Evolutionary conservation across 2,797 vertebrate species (phyloP).

Genomic region (Cynodonichthys magdalenae): DNA sequence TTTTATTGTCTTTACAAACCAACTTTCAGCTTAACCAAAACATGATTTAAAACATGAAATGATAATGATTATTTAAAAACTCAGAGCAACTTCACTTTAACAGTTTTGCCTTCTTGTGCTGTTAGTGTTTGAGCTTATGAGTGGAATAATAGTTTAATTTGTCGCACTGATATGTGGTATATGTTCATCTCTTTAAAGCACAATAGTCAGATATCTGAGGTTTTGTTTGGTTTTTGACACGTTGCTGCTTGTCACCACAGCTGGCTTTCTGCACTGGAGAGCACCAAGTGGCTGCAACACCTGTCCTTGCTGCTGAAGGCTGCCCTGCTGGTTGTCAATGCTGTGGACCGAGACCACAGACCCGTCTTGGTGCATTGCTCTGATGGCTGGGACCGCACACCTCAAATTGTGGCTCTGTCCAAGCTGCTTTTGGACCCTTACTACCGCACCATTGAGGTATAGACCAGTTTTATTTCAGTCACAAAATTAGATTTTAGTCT

Average conservation of each 20-base stretch:
- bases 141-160: no score
- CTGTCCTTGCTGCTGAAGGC: slow-evolving; percentile 95
- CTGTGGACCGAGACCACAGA: slow-evolving; percentile 91
- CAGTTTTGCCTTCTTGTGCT: no score
- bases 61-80: no score
- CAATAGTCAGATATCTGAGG: not conserved
- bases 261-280: slow-evolving; percentile 98
- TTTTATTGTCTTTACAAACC: no score
- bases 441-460: slow-evolving; percentile 95
- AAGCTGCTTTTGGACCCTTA: slow-evolving; percentile 96
- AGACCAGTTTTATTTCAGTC: slow-evolving; percentile 4
- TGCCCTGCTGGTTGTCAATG: slow-evolving; percentile 89
- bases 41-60: no score
- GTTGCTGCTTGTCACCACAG: slow-evolving; percentile 68
- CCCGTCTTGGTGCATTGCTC: slow-evolving; percentile 97
- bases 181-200: no score
- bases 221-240: not conserved
- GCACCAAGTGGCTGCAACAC: slow-evolving; percentile 98
- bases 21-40: no score
- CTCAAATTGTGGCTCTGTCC: slow-evolving; percentile 94
- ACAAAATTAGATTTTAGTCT: not conserved
- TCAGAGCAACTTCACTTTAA: no score
- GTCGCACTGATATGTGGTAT: no score
- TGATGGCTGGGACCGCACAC: slow-evolving; percentile 97
- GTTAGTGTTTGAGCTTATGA: no score